A percentile compares a stretch with the other conserved stretches of the same genome.
These are phyloP conservation scores for Chesias legatella DNA, from an alignment of 2,888 invertebrate species.

Conservation along the genomic window DNA sequence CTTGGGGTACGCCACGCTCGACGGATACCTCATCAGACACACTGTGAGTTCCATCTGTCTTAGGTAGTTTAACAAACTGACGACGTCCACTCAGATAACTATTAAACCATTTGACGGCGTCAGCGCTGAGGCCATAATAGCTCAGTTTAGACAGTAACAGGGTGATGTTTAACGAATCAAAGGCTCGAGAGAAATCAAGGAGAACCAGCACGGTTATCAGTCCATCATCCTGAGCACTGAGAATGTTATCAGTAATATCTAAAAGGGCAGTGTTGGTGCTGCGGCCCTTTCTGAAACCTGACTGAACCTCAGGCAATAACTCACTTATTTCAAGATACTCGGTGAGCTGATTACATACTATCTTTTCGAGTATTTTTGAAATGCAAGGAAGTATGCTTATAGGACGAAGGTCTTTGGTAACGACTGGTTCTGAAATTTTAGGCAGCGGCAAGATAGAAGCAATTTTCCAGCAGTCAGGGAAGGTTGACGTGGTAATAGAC, in stretches of 20 bases:
- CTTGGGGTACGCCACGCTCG: too few species aligned
- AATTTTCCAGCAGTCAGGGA: too few species aligned
- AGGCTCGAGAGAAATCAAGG: conserved; percentile 22
- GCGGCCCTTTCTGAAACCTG: conserved; percentile 10
- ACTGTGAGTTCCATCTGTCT: too few species aligned
- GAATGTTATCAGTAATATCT: conserved; percentile 19
- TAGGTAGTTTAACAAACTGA: too few species aligned
- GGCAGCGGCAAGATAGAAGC: too few species aligned
- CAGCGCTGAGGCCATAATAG: conserved; percentile 11
- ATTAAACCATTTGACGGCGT: too few species aligned
- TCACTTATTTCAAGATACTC: conserved; percentile 1
- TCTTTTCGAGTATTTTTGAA: conserved; percentile 17
- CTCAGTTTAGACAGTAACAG: conserved; percentile 12
- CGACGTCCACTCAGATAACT: too few species aligned
- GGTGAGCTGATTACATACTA: conserved; percentile 1
- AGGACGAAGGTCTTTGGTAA: conserved; percentile 21
- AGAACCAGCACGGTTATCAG: conserved; percentile 14
- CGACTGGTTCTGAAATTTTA: conserved; percentile 4
- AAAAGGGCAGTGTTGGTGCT: conserved; percentile 20
- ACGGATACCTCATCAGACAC: too few species aligned
- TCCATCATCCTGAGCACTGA: conserved; percentile 18
- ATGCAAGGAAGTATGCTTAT: conserved; percentile 22
- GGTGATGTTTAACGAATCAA: conserved; percentile 16
- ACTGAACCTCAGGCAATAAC: conserved; percentile 8
- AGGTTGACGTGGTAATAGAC: too few species aligned